phyloP scores from a whole-genome alignment of 2,888 invertebrate species.

The Melieria crassipennis region DNA sequence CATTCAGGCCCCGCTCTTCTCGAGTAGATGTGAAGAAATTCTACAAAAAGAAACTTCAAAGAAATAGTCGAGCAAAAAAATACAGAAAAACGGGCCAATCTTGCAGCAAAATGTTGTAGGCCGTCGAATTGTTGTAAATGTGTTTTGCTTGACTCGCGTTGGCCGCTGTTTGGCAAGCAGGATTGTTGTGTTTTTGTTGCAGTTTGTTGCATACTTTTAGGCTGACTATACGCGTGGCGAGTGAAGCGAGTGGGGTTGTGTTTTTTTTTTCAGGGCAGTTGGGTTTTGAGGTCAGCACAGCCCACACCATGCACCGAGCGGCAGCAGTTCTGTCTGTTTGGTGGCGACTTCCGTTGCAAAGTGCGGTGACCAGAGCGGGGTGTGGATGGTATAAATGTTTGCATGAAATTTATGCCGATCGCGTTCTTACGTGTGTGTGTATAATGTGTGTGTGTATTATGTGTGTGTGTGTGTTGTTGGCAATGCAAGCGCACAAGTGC shows the following conservation, averaged over 20 bases:
- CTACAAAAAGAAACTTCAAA: slow-evolving; percentile 35
- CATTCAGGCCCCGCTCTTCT: slow-evolving; percentile 2
- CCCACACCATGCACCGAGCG: too few species aligned
- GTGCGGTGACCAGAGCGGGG: too few species aligned
- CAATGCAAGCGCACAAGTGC: background rate
- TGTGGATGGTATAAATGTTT: slow-evolving; percentile 12
- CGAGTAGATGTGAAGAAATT: background rate
- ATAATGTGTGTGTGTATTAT: background rate
- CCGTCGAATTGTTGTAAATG: background rate
- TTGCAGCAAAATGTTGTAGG: slow-evolving; percentile 19
- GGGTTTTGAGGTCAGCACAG: too few species aligned
- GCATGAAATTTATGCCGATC: slow-evolving; percentile 60
- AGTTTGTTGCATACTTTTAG: too few species aligned
- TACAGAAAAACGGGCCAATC: background rate
- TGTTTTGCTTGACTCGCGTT: too few species aligned
- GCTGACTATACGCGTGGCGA: too few species aligned
- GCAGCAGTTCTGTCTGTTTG: too few species aligned
- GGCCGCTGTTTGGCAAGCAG: too few species aligned
- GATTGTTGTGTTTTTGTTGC: too few species aligned
- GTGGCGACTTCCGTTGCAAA: too few species aligned
- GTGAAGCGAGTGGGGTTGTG: too few species aligned
- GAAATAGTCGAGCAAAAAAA: slow-evolving; percentile 18
- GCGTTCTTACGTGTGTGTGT: slow-evolving; percentile 41
- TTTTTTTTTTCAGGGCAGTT: too few species aligned
- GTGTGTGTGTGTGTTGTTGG: background rate